Conservation (phyloP, 2,888 invertebrate species). For the Cheilosia scutellata region DNA sequence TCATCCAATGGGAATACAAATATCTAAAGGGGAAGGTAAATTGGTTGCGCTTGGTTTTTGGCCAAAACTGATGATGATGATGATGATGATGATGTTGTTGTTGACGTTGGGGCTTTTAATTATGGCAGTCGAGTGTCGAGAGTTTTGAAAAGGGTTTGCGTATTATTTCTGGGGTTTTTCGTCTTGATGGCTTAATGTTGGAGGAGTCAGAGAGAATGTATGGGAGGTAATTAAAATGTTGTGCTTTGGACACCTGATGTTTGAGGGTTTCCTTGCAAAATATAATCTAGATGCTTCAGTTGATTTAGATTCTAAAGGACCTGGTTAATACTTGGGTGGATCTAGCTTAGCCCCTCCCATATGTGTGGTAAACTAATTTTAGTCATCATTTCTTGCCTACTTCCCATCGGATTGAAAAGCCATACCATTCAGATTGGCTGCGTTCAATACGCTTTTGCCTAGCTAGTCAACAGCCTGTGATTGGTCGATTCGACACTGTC, state of each 20-base stretch:
- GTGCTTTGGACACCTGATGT: constrained; percentile 33
- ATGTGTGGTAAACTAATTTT: too few relatives aligned
- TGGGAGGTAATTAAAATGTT: constrained; percentile 53
- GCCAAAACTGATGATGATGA: constrained; percentile 60
- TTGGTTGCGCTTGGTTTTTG: constrained; percentile 51
- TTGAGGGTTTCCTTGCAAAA: not conserved
- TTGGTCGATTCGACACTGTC: too few relatives aligned
- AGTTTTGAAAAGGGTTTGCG: constrained; percentile 60
- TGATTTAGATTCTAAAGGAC: not conserved
- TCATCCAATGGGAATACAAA: constrained; percentile 19
- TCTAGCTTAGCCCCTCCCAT: too few relatives aligned
- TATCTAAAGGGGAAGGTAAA: constrained; percentile 22
- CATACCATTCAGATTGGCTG: too few relatives aligned
- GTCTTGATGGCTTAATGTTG: not conserved
- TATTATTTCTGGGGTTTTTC: constrained; percentile 1
- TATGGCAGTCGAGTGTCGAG: constrained; percentile 52
- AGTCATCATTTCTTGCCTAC: too few relatives aligned
- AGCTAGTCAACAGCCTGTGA: too few relatives aligned
- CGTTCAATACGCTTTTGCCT: too few relatives aligned
- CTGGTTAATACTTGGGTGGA: too few relatives aligned
- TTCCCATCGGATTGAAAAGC: too few relatives aligned
- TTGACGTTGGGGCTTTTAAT: constrained; percentile 60
- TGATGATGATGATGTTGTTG: constrained; percentile 45
- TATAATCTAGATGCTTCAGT: too few relatives aligned
- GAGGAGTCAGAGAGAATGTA: not conserved